phyloP scores from a whole-genome alignment of 1,140 invertebrate species.

The Drosophila suzukii region DNA sequence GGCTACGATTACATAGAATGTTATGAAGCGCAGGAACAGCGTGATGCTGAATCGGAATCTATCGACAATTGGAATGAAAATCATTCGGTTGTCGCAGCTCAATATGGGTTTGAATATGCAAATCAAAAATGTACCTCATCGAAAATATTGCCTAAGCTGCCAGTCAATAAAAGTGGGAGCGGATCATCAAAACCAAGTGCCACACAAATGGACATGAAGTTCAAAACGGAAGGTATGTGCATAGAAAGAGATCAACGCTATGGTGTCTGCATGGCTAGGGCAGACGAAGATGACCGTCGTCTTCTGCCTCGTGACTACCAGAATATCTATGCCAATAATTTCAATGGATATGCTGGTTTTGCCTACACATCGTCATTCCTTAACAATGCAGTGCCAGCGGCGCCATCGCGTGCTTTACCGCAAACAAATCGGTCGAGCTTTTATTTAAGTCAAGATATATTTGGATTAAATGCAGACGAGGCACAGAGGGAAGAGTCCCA shows the following conservation, averaged over 20 bases:
- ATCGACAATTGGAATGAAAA: constrained; percentile 46
- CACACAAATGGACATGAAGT: constrained; percentile 2
- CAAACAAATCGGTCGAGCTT: constrained; percentile 8
- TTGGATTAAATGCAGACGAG: constrained; percentile 40
- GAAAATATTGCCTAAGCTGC: constrained; percentile 56
- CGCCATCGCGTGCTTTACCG: constrained; percentile 74
- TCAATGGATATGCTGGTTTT: constrained; percentile 74
- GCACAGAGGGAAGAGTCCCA: background rate
- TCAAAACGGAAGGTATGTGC: constrained; percentile 62
- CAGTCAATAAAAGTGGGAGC: constrained; percentile 47
- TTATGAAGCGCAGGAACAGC: constrained; percentile 14
- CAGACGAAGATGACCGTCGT: constrained; percentile 72
- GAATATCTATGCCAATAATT: constrained; percentile 29
- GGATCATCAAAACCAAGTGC: background rate
- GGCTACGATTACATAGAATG: constrained; percentile 25
- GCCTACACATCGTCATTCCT: constrained; percentile 73
- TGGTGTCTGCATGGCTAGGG: constrained; percentile 59
- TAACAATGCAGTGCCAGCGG: constrained; percentile 65
- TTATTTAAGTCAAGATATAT: constrained; percentile 36
- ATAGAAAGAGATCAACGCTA: constrained; percentile 21
- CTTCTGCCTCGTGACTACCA: constrained; percentile 55
- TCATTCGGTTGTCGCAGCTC: constrained; percentile 3
- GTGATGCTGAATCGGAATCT: constrained; percentile 10
- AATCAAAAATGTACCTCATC: constrained; percentile 86
- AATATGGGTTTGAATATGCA: constrained; percentile 76